Conservation (phyloP, 2,113 vertebrate species). For the Ageneiosus marmoratus region DNA sequence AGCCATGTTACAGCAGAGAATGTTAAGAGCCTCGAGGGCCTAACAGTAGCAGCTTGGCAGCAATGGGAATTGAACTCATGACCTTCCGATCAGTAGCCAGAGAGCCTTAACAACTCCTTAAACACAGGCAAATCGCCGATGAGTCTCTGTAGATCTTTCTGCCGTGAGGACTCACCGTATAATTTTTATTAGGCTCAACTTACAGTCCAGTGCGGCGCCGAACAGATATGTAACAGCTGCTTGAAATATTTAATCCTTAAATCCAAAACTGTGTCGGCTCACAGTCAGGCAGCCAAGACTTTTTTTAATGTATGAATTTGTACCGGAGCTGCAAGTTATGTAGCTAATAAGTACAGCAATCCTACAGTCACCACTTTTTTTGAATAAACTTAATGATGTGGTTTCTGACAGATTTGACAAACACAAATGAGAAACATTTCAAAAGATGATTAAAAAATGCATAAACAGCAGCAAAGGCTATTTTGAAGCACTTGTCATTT, state of each 20-base stretch:
- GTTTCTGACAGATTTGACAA: background rate
- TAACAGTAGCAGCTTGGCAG: background rate
- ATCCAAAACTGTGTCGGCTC: background rate
- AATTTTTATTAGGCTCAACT: conserved; percentile 40
- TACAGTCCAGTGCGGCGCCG: background rate
- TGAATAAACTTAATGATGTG: background rate
- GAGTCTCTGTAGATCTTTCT: background rate
- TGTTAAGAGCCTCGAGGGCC: background rate
- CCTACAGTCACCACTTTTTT: background rate
- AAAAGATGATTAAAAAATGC: background rate
- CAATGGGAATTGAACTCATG: background rate
- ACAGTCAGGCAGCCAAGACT: background rate
- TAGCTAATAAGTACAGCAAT: background rate
- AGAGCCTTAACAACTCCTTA: conserved; percentile 6
- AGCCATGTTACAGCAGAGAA: background rate
- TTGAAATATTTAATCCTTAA: conserved; percentile 29
- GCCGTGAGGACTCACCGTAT: background rate
- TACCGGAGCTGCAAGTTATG: background rate
- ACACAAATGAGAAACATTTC: too few species aligned
- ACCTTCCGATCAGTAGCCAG: background rate
- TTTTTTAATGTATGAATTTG: background rate
- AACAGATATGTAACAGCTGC: conserved; percentile 35
- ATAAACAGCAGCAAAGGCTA: background rate
- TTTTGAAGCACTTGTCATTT: background rate
- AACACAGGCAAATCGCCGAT: background rate